A percentile compares a stretch with the other conserved stretches of the same genome.
phyloP scores from a whole-genome alignment of 2,113 vertebrate genomes.

The Phaethornis superciliosus region DNA sequence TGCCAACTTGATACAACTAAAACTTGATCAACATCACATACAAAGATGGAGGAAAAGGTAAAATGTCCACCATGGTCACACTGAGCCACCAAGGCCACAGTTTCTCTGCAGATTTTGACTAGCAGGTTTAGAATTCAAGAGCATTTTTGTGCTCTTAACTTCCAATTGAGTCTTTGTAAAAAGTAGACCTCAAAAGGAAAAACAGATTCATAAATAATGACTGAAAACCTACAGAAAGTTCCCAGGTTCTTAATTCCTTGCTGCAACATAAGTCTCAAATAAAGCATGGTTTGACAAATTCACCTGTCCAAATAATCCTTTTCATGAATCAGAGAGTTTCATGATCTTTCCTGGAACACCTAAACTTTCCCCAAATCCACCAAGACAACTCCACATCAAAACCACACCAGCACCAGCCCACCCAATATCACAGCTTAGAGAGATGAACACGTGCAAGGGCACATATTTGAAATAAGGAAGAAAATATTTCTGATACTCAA shows the following conservation, averaged over 20 bases:
- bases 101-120: background rate
- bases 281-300: background rate
- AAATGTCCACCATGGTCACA: background rate
- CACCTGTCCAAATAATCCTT: background rate
- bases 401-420: background rate
- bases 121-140: background rate
- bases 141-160: background rate
- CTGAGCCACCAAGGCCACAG: background rate
- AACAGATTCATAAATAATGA: background rate
- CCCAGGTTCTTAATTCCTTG: background rate
- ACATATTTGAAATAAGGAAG: accelerated
- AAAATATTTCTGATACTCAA: accelerated
- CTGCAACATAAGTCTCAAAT: background rate
- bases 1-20: background rate
- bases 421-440: accelerated
- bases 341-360: background rate
- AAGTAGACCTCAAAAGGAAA: background rate
- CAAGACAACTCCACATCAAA: background rate
- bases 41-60: background rate
- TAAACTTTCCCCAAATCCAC: background rate
- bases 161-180: background rate
- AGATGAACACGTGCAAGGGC: background rate
- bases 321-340: background rate
- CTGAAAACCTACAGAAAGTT: background rate
- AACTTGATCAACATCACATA: background rate